Conservation (phyloP, 2,797 vertebrate genomes). For the Chromis chromis region DNA sequence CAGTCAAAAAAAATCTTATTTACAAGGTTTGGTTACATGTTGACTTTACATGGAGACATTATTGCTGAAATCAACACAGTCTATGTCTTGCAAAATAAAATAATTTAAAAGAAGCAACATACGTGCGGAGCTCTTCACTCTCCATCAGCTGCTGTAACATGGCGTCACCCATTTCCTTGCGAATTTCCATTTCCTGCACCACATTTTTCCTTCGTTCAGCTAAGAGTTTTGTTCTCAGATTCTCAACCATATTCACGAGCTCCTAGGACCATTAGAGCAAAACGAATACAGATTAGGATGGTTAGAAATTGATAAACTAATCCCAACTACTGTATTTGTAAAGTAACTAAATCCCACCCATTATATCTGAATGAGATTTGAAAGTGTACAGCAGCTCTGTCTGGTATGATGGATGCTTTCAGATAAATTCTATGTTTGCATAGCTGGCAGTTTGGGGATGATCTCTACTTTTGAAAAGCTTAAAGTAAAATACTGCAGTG, state of each 20-base stretch:
- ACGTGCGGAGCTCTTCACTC: conserved; percentile 89
- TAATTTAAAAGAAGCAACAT: background rate
- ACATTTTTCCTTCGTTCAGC: conserved; percentile 87
- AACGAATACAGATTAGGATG: background rate
- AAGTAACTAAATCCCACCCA: background rate
- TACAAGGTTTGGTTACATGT: background rate
- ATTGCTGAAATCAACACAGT: background rate
- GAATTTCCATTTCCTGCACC: conserved; percentile 90
- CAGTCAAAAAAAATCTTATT: background rate
- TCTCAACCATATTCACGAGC: conserved; percentile 85
- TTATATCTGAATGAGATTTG: no score
- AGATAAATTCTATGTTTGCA: no score
- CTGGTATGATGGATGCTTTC: no score
- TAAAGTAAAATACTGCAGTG: no score
- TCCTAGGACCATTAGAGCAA: conserved; percentile 76
- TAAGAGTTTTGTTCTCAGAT: conserved; percentile 83
- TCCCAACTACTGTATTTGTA: background rate
- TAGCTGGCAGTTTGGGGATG: no score
- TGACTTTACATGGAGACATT: background rate
- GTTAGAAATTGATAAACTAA: background rate
- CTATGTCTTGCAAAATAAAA: background rate
- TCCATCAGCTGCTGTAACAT: conserved; percentile 91
- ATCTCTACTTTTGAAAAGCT: no score
- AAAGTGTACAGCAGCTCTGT: no score
- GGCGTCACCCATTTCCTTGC: conserved; percentile 93